Evolutionary conservation across 2,888 invertebrate species (phyloP).

Genomic region (Sussaba pulchella): DNA sequence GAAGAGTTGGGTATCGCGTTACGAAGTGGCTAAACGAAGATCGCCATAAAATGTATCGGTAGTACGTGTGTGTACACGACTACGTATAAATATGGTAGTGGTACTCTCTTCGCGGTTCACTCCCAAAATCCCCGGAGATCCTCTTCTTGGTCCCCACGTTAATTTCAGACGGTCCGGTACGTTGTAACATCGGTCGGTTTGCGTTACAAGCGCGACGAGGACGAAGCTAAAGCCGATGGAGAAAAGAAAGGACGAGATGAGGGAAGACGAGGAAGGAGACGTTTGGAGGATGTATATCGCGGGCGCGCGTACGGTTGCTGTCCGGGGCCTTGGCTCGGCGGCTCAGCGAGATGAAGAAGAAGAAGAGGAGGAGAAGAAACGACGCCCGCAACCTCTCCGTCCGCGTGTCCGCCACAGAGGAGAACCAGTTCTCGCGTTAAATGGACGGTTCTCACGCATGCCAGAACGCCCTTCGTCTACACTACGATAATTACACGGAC

Average conservation of each 20-base stretch:
- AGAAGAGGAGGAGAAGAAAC: slow-evolving; percentile 51
- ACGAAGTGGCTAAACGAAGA: slow-evolving; percentile 37
- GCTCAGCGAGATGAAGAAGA: slow-evolving; percentile 18
- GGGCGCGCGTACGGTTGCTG: slow-evolving; percentile 18
- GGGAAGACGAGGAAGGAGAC: slow-evolving; percentile 6
- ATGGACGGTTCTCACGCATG: slow-evolving; percentile 80
- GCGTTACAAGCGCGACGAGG: slow-evolving; percentile 63
- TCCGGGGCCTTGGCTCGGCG: slow-evolving; percentile 61
- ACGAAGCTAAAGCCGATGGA: slow-evolving; percentile 63
- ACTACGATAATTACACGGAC: slow-evolving; percentile 59
- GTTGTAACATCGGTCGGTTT: slow-evolving; percentile 41
- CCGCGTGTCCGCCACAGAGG: slow-evolving; percentile 62
- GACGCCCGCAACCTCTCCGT: slow-evolving; percentile 65
- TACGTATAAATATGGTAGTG: slow-evolving; percentile 16
- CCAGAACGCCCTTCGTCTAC: slow-evolving; percentile 65
- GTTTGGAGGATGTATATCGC: slow-evolving; percentile 9
- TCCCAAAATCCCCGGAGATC: slow-evolving; percentile 43
- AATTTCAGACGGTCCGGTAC: slow-evolving; percentile 57
- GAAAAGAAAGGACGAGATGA: slow-evolving; percentile 68
- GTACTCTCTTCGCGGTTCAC: slow-evolving; percentile 6
- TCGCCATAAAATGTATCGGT: slow-evolving; percentile 39
- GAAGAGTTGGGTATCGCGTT: slow-evolving; percentile 40
- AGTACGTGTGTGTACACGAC: background rate
- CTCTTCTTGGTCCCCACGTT: slow-evolving; percentile 56
- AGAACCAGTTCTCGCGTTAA: slow-evolving; percentile 81